Evolutionary conservation across 2,113 vertebrate species (phyloP).

Genomic region (Gambusia affinis): DNA sequence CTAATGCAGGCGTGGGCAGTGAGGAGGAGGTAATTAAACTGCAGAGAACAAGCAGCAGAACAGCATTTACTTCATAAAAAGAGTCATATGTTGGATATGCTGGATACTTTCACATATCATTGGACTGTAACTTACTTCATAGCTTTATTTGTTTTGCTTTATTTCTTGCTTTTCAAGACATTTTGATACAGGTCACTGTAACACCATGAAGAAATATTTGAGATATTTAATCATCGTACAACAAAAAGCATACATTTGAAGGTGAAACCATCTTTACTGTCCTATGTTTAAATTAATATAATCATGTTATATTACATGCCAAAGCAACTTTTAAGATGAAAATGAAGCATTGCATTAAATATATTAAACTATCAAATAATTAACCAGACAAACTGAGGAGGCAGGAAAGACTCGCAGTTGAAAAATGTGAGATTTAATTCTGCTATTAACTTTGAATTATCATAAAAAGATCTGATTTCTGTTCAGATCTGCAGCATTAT

Average conservation of each 20-base stretch:
- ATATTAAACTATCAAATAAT: not conserved
- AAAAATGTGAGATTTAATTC: not conserved
- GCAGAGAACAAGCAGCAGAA: not conserved
- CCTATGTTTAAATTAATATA: not conserved
- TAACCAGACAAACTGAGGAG: not conserved
- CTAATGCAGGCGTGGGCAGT: conserved; percentile 6
- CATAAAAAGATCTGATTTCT: not conserved
- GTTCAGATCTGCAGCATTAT: not conserved
- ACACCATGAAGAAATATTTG: not conserved
- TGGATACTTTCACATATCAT: not conserved
- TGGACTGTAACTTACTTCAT: not conserved
- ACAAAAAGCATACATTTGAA: not conserved
- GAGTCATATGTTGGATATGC: not conserved
- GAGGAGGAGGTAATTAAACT: conserved; percentile 5
- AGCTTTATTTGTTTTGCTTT: not conserved
- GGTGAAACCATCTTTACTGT: not conserved
- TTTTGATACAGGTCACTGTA: not conserved
- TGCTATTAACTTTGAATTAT: not conserved
- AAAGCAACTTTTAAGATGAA: not conserved
- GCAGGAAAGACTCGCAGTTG: not conserved
- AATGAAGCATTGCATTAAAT: not conserved
- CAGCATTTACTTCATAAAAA: not conserved
- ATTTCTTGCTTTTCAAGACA: not conserved
- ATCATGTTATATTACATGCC: not conserved
- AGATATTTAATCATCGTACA: not conserved